A percentile compares a stretch with the other conserved stretches of the same genome.
Evolutionary conservation across 1,140 invertebrate genomes (phyloP).

Genomic region (Oryctes rhinoceros): DNA sequence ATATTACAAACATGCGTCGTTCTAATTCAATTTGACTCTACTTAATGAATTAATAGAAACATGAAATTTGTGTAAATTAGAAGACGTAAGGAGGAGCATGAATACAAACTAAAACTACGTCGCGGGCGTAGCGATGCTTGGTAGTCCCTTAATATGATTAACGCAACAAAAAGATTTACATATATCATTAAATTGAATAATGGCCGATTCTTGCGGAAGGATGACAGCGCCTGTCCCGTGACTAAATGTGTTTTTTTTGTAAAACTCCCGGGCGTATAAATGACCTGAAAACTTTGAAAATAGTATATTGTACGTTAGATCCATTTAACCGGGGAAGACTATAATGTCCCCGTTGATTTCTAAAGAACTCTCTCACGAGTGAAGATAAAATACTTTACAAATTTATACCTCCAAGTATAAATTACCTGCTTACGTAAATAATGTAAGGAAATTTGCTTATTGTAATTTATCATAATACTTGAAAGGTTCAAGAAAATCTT

Average conservation of each 20-base stretch:
- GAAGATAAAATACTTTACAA: neutral
- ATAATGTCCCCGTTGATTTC: neutral
- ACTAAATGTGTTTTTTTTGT: constrained; percentile 5
- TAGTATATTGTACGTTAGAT: neutral
- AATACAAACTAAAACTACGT: neutral
- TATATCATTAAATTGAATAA: constrained; percentile 33
- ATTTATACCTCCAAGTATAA: neutral
- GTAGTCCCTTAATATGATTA: constrained; percentile 11
- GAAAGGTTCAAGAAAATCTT: too few species aligned
- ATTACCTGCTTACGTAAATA: neutral
- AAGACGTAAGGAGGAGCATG: neutral
- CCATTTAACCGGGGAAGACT: neutral
- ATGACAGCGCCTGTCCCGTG: neutral
- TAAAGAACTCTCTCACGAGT: neutral
- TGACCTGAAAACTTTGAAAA: constrained; percentile 9
- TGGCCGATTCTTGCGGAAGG: neutral
- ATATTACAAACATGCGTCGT: too few species aligned
- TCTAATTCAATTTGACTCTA: neutral
- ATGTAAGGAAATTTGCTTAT: too few species aligned
- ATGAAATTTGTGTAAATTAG: constrained; percentile 29
- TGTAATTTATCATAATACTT: too few species aligned
- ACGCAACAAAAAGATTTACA: constrained; percentile 20
- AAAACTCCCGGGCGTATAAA: neutral
- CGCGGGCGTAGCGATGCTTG: neutral
- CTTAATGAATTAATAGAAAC: constrained; percentile 17